Evolutionary conservation across 2,888 invertebrate genomes (phyloP).

Genomic region (Lepidonotus clava): DNA sequence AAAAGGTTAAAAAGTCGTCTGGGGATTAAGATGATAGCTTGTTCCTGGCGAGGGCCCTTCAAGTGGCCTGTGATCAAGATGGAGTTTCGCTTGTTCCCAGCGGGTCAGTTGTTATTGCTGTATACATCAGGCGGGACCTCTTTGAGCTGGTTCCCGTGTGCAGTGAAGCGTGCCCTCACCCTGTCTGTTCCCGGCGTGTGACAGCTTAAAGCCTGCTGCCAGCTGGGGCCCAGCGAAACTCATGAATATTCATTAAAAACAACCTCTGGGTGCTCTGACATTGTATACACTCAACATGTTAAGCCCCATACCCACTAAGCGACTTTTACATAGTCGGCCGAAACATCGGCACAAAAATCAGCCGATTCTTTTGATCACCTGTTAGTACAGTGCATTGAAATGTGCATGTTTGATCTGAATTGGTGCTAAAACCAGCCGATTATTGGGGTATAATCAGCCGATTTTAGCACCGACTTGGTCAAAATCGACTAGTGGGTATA

Average conservation of each 20-base stretch:
- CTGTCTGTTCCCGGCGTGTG: neutral
- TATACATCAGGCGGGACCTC: neutral
- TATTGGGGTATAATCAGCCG: no score
- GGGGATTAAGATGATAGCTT: neutral
- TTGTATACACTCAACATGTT: slow-evolving; percentile 8
- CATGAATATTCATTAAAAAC: slow-evolving; percentile 22
- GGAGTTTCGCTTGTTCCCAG: neutral
- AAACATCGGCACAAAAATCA: no score
- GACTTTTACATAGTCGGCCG: no score
- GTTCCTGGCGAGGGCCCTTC: neutral
- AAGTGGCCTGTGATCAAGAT: neutral
- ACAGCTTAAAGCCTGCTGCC: neutral
- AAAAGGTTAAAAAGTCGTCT: no score
- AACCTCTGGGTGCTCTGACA: neutral
- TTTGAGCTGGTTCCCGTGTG: neutral
- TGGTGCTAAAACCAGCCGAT: no score
- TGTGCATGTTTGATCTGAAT: no score
- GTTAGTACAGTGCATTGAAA: no score
- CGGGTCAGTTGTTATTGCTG: neutral
- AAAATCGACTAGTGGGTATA: no score
- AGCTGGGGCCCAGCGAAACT: neutral
- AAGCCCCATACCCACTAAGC: neutral
- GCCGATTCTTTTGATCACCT: no score
- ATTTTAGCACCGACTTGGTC: no score
- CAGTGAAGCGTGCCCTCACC: neutral